phyloP scores from a whole-genome alignment of 2,113 vertebrate species.

The Excalfactoria chinensis region DNA sequence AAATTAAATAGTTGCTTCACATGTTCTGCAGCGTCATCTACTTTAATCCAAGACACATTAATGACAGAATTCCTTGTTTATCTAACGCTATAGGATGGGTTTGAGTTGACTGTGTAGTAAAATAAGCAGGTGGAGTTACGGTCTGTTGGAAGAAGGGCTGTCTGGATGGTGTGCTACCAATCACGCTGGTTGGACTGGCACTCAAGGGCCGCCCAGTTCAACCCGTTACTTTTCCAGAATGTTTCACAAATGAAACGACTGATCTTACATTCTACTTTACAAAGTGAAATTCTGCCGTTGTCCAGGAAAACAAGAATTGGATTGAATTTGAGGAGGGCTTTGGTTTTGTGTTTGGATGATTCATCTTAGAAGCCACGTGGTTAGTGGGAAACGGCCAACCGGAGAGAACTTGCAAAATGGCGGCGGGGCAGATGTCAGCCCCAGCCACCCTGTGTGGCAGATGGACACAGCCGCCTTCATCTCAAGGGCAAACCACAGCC shows the following conservation, averaged over 20 bases:
- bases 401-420: neutral
- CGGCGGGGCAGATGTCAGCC: neutral
- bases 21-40: neutral
- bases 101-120: neutral
- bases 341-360: neutral
- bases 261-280: neutral
- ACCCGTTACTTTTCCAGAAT: neutral
- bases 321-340: neutral
- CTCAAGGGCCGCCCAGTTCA: neutral
- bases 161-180: neutral
- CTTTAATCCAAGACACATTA: neutral
- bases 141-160: neutral
- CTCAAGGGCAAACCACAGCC: rapidly evolving
- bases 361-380: rapidly evolving
- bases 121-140: neutral
- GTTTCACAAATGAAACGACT: neutral
- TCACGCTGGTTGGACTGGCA: neutral
- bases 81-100: neutral
- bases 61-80: neutral
- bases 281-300: neutral
- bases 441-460: rapidly evolving
- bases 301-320: neutral
- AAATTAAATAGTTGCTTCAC: conserved; percentile 60
- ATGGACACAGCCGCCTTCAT: neutral
- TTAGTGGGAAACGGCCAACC: neutral